Conservation (phyloP, 2,113 vertebrate genomes). For the Sebastes fasciatus region DNA sequence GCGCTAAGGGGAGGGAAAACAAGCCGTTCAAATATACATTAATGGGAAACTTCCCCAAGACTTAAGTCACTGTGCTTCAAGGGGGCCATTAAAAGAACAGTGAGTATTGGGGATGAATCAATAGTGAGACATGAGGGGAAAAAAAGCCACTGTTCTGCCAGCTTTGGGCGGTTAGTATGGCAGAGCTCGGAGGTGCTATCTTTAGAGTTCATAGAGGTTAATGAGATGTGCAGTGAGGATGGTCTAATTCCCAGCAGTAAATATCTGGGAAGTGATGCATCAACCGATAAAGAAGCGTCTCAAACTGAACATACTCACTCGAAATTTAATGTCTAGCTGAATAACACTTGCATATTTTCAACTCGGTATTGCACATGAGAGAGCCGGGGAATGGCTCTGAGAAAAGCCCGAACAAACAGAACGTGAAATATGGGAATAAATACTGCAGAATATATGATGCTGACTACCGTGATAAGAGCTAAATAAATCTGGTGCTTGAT, state of each 20-base stretch:
- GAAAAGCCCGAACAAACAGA: not conserved
- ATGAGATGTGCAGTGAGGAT: constrained; percentile 27
- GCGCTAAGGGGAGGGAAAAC: constrained; percentile 50
- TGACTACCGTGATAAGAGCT: not conserved
- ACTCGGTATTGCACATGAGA: not conserved
- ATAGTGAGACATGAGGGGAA: constrained; percentile 33
- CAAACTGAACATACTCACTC: not conserved
- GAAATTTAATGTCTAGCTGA: not conserved
- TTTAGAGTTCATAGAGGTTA: constrained; percentile 45
- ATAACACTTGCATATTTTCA: not conserved
- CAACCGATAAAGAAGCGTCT: constrained; percentile 10
- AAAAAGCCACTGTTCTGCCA: not conserved
- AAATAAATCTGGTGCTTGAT: not conserved
- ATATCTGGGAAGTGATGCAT: constrained; percentile 26
- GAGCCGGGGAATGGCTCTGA: not conserved
- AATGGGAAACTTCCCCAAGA: constrained; percentile 50
- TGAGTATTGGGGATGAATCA: constrained; percentile 49
- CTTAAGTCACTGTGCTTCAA: constrained; percentile 57
- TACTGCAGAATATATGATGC: not conserved
- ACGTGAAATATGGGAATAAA: not conserved
- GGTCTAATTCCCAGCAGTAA: constrained; percentile 35
- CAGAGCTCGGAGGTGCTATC: constrained; percentile 35
- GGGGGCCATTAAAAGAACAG: constrained; percentile 52
- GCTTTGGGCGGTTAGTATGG: constrained; percentile 17
- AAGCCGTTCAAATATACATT: constrained; percentile 67